Evolutionary conservation across 2,113 vertebrate genomes (phyloP).

Genomic region (Heteronetta atricapilla): DNA sequence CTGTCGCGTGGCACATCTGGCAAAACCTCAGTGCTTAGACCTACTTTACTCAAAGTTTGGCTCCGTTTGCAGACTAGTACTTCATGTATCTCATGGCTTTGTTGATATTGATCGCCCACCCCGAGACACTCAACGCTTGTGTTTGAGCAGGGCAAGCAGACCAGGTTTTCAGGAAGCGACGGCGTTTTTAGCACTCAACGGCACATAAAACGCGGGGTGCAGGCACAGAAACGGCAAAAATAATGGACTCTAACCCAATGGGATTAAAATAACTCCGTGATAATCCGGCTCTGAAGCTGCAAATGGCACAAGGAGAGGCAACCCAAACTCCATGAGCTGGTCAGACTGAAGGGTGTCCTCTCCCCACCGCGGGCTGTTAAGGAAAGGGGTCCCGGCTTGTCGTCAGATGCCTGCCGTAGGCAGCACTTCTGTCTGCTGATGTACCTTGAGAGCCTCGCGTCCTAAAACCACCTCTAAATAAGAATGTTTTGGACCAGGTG

Average conservation of each 20-base stretch:
- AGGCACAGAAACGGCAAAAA: not conserved
- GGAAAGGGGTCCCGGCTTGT: not conserved
- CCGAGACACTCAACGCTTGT: not conserved
- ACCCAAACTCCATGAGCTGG: not conserved
- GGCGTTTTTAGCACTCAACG: not conserved
- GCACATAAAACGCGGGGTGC: not conserved
- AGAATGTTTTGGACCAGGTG: not conserved
- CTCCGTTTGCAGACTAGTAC: not conserved
- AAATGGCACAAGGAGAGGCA: not conserved
- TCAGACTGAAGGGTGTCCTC: not conserved
- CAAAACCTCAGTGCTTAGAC: not conserved
- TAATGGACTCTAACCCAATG: not conserved
- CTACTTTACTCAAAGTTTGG: not conserved
- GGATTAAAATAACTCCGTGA: not conserved
- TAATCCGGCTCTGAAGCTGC: no score
- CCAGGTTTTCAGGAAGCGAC: not conserved
- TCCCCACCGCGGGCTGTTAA: rapidly evolving
- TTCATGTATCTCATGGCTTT: not conserved
- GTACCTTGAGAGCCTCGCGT: not conserved
- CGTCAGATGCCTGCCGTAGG: not conserved
- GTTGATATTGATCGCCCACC: not conserved
- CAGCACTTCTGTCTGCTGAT: not conserved
- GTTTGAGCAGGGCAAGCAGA: not conserved
- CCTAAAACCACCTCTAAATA: not conserved
- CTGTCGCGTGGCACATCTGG: not conserved